These are phyloP conservation scores for Petrolisthes cinctipes DNA, from an alignment of 2,888 invertebrate genomes.

Conservation along the genomic window DNA sequence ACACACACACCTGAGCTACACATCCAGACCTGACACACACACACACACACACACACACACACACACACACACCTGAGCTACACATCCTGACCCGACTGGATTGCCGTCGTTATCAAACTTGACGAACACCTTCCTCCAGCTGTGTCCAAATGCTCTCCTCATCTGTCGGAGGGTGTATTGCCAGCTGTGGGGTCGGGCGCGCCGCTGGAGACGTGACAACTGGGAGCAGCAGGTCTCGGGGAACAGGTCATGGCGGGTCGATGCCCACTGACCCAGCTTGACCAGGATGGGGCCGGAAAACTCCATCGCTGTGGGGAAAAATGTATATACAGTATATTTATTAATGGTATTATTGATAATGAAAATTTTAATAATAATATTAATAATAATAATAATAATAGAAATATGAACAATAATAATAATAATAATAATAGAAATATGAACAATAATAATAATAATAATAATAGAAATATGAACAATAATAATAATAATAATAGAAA, in stretches of 20 bases:
- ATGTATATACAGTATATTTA: too few relatives aligned
- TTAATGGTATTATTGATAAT: too few relatives aligned
- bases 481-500: too few relatives aligned
- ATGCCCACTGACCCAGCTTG: constrained; percentile 74
- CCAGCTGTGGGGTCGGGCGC: constrained; percentile 70
- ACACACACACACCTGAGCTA: constrained; percentile 71
- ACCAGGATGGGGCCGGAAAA: constrained; percentile 72
- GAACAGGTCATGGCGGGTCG: constrained; percentile 72
- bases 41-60: neutral
- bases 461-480: too few relatives aligned
- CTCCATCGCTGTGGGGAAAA: constrained; percentile 67
- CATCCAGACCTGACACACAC: too few relatives aligned
- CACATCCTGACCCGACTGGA: constrained; percentile 73
- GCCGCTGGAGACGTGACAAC: constrained; percentile 70
- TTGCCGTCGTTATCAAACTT: constrained; percentile 69
- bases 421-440: too few relatives aligned
- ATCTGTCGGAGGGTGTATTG: constrained; percentile 68
- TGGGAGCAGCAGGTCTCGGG: constrained; percentile 70
- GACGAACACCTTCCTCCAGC: constrained; percentile 68
- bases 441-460: too few relatives aligned
- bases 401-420: too few relatives aligned
- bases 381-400: too few relatives aligned
- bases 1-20: too few relatives aligned
- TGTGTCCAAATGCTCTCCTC: constrained; percentile 51
- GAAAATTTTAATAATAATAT: too few relatives aligned